A percentile compares a stretch with the other conserved stretches of the same genome.
phyloP scores from a whole-genome alignment of 2,797 vertebrate species.

The Mus spretus region DNA sequence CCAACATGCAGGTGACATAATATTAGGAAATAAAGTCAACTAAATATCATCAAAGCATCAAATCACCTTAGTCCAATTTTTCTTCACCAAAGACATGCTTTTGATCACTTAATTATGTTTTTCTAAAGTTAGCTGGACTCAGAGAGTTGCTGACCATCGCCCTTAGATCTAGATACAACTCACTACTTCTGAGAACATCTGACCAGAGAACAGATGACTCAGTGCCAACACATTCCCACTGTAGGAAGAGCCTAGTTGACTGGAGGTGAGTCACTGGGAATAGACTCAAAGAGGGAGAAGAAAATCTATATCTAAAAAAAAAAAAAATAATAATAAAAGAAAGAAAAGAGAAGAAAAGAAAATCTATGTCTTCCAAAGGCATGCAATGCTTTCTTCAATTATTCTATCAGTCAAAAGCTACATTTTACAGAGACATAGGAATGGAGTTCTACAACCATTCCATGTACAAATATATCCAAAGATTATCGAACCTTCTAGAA shows the following conservation, averaged over 20 bases:
- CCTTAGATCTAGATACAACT: not conserved
- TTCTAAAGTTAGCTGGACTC: not conserved
- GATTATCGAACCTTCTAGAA: not conserved
- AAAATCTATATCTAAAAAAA: no score
- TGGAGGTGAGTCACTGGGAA: slow-evolving; percentile 68
- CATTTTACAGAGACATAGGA: not conserved
- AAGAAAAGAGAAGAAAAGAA: not conserved
- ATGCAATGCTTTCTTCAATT: not conserved
- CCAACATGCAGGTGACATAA: not conserved
- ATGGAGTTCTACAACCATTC: slow-evolving; percentile 3
- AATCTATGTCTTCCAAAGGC: slow-evolving; percentile 21
- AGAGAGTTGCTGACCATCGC: not conserved
- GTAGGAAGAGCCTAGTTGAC: slow-evolving; percentile 42
- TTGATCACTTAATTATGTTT: not conserved
- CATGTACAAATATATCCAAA: not conserved
- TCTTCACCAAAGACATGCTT: not conserved
- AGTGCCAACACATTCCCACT: not conserved
- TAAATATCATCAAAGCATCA: not conserved
- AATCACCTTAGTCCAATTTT: not conserved
- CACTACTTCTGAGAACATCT: not conserved
- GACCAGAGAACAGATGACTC: slow-evolving; percentile 16
- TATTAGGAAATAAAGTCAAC: not conserved
- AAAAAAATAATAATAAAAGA: no score
- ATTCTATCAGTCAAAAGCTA: not conserved
- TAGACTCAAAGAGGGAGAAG: slow-evolving; percentile 14